Conservation (phyloP, 2,113 vertebrate genomes). For the Microtus montanus region DNA sequence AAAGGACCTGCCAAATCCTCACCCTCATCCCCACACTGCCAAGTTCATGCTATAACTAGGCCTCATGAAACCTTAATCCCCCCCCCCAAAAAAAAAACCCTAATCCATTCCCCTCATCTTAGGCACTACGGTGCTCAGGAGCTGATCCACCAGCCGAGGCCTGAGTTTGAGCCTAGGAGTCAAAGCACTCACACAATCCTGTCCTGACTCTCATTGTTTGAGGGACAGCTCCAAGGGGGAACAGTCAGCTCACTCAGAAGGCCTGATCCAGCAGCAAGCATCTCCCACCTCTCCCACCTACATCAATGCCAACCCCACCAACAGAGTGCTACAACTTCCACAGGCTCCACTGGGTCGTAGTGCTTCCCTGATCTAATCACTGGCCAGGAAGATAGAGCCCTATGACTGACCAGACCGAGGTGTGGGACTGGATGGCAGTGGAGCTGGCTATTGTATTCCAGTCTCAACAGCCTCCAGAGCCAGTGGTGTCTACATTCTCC, state of each 20-base stretch:
- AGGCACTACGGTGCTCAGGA: not conserved
- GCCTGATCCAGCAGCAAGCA: not conserved
- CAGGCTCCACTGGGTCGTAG: not conserved
- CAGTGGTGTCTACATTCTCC: not conserved
- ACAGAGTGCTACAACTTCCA: not conserved
- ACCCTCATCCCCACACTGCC: not conserved
- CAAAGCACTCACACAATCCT: not conserved
- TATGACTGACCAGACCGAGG: not conserved
- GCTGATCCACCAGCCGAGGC: not conserved
- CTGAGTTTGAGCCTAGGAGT: not conserved
- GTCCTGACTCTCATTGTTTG: not conserved
- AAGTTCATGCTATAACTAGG: not conserved
- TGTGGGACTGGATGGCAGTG: not conserved
- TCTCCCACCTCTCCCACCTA: not conserved
- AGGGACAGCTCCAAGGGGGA: not conserved
- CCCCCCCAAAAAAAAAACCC: not conserved
- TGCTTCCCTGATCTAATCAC: not conserved
- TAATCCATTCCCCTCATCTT: not conserved
- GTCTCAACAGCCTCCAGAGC: not conserved
- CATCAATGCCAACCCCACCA: not conserved
- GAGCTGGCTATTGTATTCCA: not conserved
- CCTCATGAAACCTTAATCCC: not conserved
- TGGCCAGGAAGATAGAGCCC: not conserved
- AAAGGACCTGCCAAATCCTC: not conserved
- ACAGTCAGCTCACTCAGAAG: not conserved